phyloP scores from a whole-genome alignment of 2,888 invertebrate genomes.

The Dolichopus griseipennis region DNA sequence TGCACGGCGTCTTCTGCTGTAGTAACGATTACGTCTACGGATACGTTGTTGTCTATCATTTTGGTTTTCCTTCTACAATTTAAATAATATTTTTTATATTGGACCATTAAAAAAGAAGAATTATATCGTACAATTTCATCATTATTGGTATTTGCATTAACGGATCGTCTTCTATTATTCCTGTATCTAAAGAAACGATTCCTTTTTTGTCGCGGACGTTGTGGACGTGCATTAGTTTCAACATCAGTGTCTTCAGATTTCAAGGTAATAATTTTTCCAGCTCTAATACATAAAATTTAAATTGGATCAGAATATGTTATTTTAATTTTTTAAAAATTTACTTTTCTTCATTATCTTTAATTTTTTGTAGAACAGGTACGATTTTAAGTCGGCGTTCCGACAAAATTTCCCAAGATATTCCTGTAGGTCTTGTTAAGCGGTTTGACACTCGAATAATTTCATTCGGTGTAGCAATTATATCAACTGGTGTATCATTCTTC shows the following conservation, averaged over 20 bases:
- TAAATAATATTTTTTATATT: neutral
- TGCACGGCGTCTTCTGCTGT: constrained; percentile 24
- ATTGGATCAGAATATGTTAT: neutral
- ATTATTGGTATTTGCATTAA: constrained; percentile 36
- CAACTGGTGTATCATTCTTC: constrained; percentile 74
- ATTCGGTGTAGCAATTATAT: constrained; percentile 77
- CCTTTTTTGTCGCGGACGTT: constrained; percentile 43
- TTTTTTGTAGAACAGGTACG: constrained; percentile 62
- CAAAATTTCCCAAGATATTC: constrained; percentile 72
- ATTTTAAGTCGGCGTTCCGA: constrained; percentile 61
- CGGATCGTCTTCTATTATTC: constrained; percentile 24
- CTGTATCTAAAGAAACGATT: constrained; percentile 33
- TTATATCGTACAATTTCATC: constrained; percentile 28
- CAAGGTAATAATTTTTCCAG: constrained; percentile 53
- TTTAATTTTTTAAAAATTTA: constrained; percentile 35
- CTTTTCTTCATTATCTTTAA: constrained; percentile 61
- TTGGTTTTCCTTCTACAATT: constrained; percentile 18
- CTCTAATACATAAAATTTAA: constrained; percentile 35
- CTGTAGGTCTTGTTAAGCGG: constrained; percentile 55
- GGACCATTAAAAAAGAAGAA: neutral
- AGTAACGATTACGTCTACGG: constrained; percentile 24
- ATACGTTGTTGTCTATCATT: constrained; percentile 31
- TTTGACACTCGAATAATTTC: constrained; percentile 58
- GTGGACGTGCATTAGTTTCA: constrained; percentile 48
- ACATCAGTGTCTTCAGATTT: constrained; percentile 63